Percentiles rank a stretch among this genome's conserved stretches.
Evolutionary conservation across 2,113 vertebrate genomes (phyloP).

Genomic region (Grammomys surdaster): DNA sequence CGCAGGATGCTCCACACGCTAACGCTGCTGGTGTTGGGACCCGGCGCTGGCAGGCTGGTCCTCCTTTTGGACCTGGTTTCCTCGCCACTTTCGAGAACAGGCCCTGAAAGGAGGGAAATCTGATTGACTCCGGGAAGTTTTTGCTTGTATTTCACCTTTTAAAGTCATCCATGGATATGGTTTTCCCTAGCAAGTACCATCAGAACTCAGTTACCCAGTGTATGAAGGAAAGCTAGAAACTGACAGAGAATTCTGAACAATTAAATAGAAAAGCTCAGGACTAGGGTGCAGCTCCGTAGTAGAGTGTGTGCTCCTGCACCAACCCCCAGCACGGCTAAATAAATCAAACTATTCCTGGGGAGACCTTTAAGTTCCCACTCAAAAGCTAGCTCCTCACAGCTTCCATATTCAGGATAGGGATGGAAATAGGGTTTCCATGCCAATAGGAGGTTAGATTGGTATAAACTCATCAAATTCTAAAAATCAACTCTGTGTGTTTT

Average conservation of each 20-base stretch:
- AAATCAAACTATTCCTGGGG: not conserved
- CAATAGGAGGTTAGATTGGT: not conserved
- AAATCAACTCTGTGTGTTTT: not conserved
- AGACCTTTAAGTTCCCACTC: not conserved
- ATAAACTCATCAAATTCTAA: slow-evolving; percentile 46
- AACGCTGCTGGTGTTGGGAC: slow-evolving; percentile 93
- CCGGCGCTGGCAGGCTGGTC: slow-evolving; percentile 91
- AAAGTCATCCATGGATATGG: not conserved
- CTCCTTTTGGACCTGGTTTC: slow-evolving; percentile 86
- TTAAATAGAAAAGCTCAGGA: not conserved
- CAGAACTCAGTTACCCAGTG: not conserved
- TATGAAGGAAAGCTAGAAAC: not conserved
- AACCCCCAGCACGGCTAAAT: not conserved
- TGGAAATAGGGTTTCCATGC: not conserved
- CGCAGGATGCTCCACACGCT: slow-evolving; percentile 98
- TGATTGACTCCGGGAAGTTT: not conserved
- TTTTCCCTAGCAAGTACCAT: not conserved
- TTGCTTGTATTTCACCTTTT: not conserved
- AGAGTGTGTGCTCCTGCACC: not conserved
- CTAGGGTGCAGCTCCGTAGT: not conserved
- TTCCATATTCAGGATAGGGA: not conserved
- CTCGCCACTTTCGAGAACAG: slow-evolving; percentile 83
- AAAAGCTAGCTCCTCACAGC: not conserved
- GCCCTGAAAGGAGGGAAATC: slow-evolving; percentile 83
- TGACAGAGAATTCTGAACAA: not conserved